A percentile compares a stretch with the other conserved stretches of the same genome.
These are phyloP conservation scores for Psilopogon haemacephalus DNA, from an alignment of 2,113 vertebrate species.

Conservation along the genomic window DNA sequence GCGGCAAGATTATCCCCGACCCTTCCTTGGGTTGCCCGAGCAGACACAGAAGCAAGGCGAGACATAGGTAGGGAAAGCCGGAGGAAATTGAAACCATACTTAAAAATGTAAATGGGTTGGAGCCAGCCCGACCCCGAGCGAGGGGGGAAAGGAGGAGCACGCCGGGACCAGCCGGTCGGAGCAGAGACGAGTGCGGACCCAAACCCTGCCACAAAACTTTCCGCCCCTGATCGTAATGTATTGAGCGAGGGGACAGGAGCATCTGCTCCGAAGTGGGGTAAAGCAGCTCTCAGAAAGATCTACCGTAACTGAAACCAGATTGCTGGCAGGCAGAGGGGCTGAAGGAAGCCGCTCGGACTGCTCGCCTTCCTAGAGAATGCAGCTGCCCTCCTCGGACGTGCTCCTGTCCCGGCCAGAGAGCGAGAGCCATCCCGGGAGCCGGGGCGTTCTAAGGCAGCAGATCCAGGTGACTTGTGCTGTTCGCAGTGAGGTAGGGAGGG, in stretches of 20 bases:
- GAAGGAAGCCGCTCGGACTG: neutral
- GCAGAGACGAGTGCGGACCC: neutral
- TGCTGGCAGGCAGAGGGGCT: neutral
- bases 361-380: neutral
- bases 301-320: neutral
- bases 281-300: neutral
- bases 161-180: neutral
- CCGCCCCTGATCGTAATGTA: neutral
- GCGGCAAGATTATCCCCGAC: neutral
- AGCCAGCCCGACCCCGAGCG: neutral
- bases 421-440: neutral
- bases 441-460: neutral
- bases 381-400: neutral
- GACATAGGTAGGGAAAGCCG: slow-evolving; percentile 3
- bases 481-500: slow-evolving; percentile 27
- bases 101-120: neutral
- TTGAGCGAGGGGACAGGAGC: neutral
- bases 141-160: neutral
- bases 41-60: neutral
- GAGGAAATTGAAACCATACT: slow-evolving; percentile 55
- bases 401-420: neutral
- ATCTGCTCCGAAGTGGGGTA: neutral
- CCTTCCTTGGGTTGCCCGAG: neutral
- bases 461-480: slow-evolving; percentile 39
- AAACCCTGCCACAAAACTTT: neutral